Base-by-base conservation (phyloP, 2,113 vertebrate genomes). In the Brachyhypopomus occidentalis region DNA sequence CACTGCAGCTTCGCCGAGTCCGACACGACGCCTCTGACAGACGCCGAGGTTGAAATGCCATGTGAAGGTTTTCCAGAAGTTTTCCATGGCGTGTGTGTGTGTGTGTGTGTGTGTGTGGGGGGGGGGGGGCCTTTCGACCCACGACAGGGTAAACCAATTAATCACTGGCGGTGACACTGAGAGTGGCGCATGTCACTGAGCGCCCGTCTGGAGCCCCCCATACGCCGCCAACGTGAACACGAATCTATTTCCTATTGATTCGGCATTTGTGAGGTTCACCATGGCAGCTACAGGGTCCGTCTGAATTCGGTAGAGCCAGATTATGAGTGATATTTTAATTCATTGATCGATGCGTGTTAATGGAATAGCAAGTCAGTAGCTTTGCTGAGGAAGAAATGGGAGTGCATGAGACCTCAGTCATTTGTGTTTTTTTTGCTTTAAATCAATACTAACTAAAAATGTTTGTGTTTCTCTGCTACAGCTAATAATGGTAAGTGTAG, bases 321-420 rank as follows among this genome's bases (percentile, higher is more conserved):
- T 78, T 83, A 52, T 74, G 80, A 82, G 72, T 79, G 76, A 83
- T 85, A 83, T 73, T 80, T 85, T 82, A 83, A 85, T 85, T 85
- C 48, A 55, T 71, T 52, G 48, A 75, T 83, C 60, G 38, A 85
- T 77, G 62, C 56, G 69, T 80, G 72, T 79, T 82, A 83, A 85
- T 77, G 38, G 73, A 83, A 62, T 30, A 80, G 48, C 66, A 17
- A 30, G 72, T 73, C 70, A 20, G 71, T 34, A 67, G 72, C 67
- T 74, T 71, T 75, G 82, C 63, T n/a, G 23, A 25, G 69, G 71
- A 48, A 12, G 63, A 64, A 63, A 41, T 70, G 48, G 30, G 12
- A 75, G 62, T 20, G 55, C 56, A 20, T n/a, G 9, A 36, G 22
- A 30, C 34, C 30, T 8, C 38, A 60, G 64, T 73, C 36, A 48